These are phyloP conservation scores for Colius striatus DNA, from an alignment of 2,113 vertebrate genomes.

Conservation along the genomic window DNA sequence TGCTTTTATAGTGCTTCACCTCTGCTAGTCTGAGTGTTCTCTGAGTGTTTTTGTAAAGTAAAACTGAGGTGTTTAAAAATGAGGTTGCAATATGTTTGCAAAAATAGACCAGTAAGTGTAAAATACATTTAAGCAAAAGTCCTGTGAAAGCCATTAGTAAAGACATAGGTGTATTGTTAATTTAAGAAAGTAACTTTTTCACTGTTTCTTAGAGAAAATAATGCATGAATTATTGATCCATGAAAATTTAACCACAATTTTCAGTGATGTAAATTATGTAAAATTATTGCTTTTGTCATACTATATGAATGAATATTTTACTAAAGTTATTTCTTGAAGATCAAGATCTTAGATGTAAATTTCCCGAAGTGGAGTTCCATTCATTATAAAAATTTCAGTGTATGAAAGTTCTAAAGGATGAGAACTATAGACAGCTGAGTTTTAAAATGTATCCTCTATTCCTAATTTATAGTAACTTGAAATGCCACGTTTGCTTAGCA, in stretches of 20 bases:
- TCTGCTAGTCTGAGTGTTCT: background rate
- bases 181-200: conserved; percentile 25
- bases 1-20: background rate
- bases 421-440: background rate
- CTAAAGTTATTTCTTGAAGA: background rate
- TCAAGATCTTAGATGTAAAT: background rate
- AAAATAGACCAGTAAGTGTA: background rate
- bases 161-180: conserved; percentile 4
- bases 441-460: background rate
- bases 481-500: background rate
- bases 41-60: background rate
- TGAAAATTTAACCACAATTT: background rate
- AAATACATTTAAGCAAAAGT: background rate
- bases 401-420: background rate
- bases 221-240: background rate
- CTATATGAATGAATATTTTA: background rate
- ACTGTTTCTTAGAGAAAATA: background rate
- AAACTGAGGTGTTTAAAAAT: background rate
- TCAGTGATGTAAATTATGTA: background rate
- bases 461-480: background rate
- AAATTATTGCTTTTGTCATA: background rate
- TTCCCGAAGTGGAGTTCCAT: background rate
- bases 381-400: background rate
- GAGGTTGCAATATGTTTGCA: background rate
- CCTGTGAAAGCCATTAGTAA: background rate